Evolutionary conservation across 1,140 invertebrate genomes (phyloP).

Genomic region (Diorhabda sublineata): DNA sequence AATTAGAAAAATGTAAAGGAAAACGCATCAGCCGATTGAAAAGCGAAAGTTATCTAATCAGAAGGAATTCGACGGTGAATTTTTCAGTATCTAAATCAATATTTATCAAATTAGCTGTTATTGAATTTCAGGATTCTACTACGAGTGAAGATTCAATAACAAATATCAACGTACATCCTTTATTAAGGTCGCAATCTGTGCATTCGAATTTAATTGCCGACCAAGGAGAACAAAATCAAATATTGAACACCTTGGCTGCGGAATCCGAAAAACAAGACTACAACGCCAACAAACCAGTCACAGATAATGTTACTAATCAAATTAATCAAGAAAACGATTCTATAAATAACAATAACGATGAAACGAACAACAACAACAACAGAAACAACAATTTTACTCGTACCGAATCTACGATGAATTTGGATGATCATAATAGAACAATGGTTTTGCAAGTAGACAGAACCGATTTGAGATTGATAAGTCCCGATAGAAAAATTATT

Average conservation of each 20-base stretch:
- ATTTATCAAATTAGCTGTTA: neutral
- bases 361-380: neutral
- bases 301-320: neutral
- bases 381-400: slow-evolving; percentile 2
- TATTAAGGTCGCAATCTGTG: slow-evolving; percentile 28
- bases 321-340: neutral
- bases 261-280: neutral
- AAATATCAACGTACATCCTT: neutral
- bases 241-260: neutral
- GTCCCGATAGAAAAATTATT: slow-evolving; percentile 85
- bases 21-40: slow-evolving; percentile 36
- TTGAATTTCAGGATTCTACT: slow-evolving; percentile 17
- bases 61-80: slow-evolving; percentile 36
- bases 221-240: neutral
- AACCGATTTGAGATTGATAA: slow-evolving; percentile 82
- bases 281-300: neutral
- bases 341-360: neutral
- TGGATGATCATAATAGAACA: slow-evolving; percentile 76
- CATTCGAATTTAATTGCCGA: slow-evolving; percentile 24
- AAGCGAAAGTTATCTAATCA: slow-evolving; percentile 34
- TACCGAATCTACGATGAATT: slow-evolving; percentile 23
- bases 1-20: slow-evolving; percentile 50
- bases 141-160: slow-evolving; percentile 7
- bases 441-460: slow-evolving; percentile 91
- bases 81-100: neutral